Base-by-base conservation (phyloP, 2,888 invertebrate genomes). In the Protophormia terraenovae region DNA sequence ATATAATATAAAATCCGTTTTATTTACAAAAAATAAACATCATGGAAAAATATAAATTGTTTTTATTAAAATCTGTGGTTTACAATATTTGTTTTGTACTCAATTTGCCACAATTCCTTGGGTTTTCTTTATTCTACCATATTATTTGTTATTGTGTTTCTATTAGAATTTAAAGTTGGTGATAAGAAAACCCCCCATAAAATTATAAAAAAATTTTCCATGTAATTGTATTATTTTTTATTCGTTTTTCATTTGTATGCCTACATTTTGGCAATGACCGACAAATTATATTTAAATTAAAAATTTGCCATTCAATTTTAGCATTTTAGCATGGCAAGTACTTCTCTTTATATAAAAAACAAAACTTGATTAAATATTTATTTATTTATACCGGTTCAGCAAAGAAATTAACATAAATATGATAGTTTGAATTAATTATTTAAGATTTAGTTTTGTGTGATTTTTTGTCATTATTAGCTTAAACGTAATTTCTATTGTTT, bases 201-300 rank as follows among this genome's bases (percentile, higher is more conserved):
- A n/a, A 62, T 62, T 73, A 19, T 35, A 5, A 14, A 35, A 67
- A 64, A 35, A 50, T 60, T 69, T 78, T n/a, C n/a, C n/a, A n/a
- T n/a, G n/a, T n/a, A n/a, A 50, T 38, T 24, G 10, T 22, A 24
- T n/a, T 14, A 3, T 69, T 72, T 16, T 41, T 16, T 47, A 35
- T 55, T 76, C 27, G n/a, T 53, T 0, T 55, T 64, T 12, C 66
- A 29, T 19, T n/a, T n/a, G n/a, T n/a, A n/a, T n/a, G n/a, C n/a
- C n/a, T n/a, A 29, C n/a, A 55, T 16, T 47, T 60, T 60, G 78
- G 47, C 78, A 78, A 69, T 78, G 78, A 78, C 69, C 78, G 78
- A 78, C 69, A 78, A 60, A 78, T 35, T 35, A 38, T 12, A 50
- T 12, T n/a, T n/a, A n/a, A n/a, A n/a, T n/a, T n/a, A n/a, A n/a